Base-by-base conservation (phyloP, 2,888 invertebrate species). In the Pemphredon lugubris region DNA sequence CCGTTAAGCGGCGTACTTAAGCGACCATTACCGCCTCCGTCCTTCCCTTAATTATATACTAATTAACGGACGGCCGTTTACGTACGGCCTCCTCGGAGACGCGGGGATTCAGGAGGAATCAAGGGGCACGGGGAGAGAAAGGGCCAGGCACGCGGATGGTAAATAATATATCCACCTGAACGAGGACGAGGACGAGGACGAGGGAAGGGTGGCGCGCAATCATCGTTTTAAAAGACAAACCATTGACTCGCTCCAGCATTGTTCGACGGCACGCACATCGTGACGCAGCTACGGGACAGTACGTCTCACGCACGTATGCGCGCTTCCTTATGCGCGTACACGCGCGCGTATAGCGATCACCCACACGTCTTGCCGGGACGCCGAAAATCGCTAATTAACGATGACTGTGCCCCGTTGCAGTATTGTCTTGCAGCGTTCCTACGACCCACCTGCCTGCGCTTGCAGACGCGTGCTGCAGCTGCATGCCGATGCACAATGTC, bases 371-470 rank as follows among this genome's bases (percentile, higher is more conserved):
- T 72, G 73, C 58, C 50, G 77, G 60, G 79, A 34, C 75, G 78
- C 74, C 63, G 80, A 82, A 82, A 80, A 83, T 85, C 81, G 79
- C 84, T 87, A 87, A 87, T 87, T 87, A 87, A 87, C 85, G 83
- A 82, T 79, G 83, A 83, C 84, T 82, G 72, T 81, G 68, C 67
- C 75, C 72, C 77, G 83, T 73, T 73, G 81, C 80, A 77, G 83
- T 84, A 87, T 86, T 86, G 85, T 86, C 85, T 83, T 68, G 73
- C 65, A 47, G 58, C 73, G 64, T 63, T 75, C 71, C 76, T 57
- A 70, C 77, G 81, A 81, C 79, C 84, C 84, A 86, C 86, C 86
- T 85, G 86, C 82, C 79, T 73, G 70, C 60, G 44, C 18, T 23
- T 30, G 63, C 55, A 48, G 58, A 60, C 73, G 69, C 65, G 65